Conservation (phyloP, 2,113 vertebrate genomes). For the Sprattus sprattus region DNA sequence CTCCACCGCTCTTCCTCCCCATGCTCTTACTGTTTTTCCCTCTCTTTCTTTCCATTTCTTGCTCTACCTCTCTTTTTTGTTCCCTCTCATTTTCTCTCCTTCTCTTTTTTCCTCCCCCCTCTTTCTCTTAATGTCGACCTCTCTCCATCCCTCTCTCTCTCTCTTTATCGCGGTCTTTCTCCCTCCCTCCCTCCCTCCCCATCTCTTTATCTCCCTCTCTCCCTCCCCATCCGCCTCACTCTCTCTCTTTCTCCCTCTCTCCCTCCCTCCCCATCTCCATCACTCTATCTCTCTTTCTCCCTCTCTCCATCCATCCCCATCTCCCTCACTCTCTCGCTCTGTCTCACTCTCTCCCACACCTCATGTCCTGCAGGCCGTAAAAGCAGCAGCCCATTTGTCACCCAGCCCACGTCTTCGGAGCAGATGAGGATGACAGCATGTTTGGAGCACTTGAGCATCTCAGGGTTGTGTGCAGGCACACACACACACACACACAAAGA, state of each 20-base stretch:
- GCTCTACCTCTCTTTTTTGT: background rate
- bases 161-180: background rate
- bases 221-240: background rate
- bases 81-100: background rate
- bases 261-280: too few species aligned
- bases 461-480: background rate
- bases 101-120: background rate
- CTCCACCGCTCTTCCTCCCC: too few species aligned
- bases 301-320: too few species aligned
- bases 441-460: conserved; percentile 24
- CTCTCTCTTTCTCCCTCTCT: background rate
- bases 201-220: too few species aligned
- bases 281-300: too few species aligned
- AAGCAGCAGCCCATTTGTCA: conserved; percentile 20
- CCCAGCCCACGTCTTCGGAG: conserved; percentile 32
- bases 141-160: background rate
- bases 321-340: background rate
- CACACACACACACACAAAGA: background rate
- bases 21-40: background rate
- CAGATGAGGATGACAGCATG: conserved; percentile 15
- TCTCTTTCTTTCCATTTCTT: background rate
- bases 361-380: too few species aligned
- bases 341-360: background rate
- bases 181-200: background rate
- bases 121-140: background rate